Evolutionary conservation across 1,140 invertebrate species (phyloP).

Genomic region (Mactra quadrangularis): DNA sequence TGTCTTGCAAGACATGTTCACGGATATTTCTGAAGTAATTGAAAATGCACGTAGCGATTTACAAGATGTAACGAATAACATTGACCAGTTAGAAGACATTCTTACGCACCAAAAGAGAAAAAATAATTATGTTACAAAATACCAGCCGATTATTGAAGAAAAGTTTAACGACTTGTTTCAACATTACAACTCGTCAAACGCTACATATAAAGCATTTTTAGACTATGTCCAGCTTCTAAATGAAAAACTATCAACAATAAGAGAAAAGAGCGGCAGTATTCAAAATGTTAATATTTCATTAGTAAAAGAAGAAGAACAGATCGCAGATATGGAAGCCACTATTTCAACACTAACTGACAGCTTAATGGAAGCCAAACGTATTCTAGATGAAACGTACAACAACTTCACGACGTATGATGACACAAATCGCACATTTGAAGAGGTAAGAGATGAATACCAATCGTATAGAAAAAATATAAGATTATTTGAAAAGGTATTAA

Average conservation of each 20-base stretch:
- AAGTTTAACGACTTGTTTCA: slow-evolving; percentile 2
- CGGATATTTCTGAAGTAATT: background rate
- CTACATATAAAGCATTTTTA: background rate
- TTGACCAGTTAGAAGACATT: slow-evolving; percentile 14
- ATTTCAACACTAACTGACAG: background rate
- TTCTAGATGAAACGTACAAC: background rate
- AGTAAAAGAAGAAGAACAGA: background rate
- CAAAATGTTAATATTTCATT: slow-evolving; percentile 35
- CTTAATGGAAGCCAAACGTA: background rate
- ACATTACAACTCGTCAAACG: background rate
- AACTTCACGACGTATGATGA: slow-evolving; percentile 8
- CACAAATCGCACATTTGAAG: background rate
- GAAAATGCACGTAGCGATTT: background rate
- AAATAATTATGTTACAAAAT: slow-evolving; percentile 15
- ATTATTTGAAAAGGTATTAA: background rate
- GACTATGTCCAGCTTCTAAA: background rate
- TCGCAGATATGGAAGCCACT: background rate
- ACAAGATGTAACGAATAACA: background rate
- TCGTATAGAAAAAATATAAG: background rate
- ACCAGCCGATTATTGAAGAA: background rate
- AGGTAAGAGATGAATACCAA: slow-evolving; percentile 29
- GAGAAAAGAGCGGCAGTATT: background rate
- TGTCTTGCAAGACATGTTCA: background rate
- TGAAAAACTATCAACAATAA: background rate
- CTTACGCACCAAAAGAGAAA: slow-evolving; percentile 25